These are phyloP conservation scores for Cryptus armator DNA, from an alignment of 2,888 invertebrate genomes.

Conservation along the genomic window DNA sequence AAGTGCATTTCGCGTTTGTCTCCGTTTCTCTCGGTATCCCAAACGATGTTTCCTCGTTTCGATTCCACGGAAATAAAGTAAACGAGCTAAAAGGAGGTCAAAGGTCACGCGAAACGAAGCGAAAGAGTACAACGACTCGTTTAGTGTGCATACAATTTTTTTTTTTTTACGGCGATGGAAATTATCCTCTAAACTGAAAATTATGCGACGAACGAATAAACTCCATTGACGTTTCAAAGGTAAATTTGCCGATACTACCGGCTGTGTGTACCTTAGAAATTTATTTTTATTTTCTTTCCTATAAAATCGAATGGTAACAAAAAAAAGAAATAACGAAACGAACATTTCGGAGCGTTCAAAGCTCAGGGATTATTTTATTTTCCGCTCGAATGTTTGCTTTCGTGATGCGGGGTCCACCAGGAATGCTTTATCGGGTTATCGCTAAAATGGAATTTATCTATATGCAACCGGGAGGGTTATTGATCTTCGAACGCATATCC, in stretches of 20 bases:
- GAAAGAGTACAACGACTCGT: slow-evolving; percentile 9
- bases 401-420: neutral
- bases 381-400: neutral
- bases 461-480: slow-evolving; percentile 18
- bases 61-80: neutral
- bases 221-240: neutral
- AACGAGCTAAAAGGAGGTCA: neutral
- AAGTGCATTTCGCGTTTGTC: slow-evolving; percentile 68
- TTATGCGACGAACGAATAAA: neutral
- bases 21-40: slow-evolving; percentile 8
- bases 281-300: too few species aligned
- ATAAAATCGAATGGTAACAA: neutral
- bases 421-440: slow-evolving; percentile 12
- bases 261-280: too few species aligned
- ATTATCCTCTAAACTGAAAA: neutral
- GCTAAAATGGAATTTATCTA: slow-evolving; percentile 14
- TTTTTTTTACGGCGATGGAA: neutral
- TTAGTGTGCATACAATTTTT: neutral
- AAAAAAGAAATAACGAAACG: neutral
- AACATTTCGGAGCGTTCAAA: neutral
- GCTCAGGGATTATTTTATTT: neutral
- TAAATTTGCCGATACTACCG: neutral
- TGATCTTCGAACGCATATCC: slow-evolving; percentile 6
- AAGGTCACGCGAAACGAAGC: neutral
- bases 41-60: slow-evolving; percentile 61